Conservation (phyloP, 2,888 invertebrate species). For the Brachylomia viminalis region DNA sequence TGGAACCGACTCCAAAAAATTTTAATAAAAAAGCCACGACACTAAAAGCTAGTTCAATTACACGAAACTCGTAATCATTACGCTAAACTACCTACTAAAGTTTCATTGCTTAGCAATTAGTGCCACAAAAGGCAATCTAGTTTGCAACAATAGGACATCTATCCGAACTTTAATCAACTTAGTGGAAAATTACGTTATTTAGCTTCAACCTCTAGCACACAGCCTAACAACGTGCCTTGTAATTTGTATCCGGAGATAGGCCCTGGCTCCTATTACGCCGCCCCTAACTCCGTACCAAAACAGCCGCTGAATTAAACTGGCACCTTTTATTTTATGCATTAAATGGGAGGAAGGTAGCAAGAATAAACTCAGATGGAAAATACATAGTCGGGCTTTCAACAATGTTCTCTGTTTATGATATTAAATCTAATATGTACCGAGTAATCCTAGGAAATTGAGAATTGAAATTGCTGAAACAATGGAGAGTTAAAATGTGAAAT, state of each 20-base stretch:
- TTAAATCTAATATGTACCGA: constrained; percentile 48
- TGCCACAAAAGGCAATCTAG: constrained; percentile 58
- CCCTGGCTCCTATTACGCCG: constrained; percentile 58
- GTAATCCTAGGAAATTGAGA: constrained; percentile 36
- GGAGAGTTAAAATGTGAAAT: constrained; percentile 3
- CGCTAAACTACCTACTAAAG: constrained; percentile 51
- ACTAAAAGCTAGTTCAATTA: constrained; percentile 41
- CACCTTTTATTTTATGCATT: constrained; percentile 68
- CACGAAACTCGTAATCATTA: constrained; percentile 50
- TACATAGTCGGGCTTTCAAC: constrained; percentile 30
- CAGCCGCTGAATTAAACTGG: constrained; percentile 66
- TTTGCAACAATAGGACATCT: constrained; percentile 56
- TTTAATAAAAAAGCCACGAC: constrained; percentile 20
- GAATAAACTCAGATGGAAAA: constrained; percentile 27
- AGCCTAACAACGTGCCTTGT: constrained; percentile 51
- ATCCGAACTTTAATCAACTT: constrained; percentile 60
- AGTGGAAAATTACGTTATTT: constrained; percentile 56
- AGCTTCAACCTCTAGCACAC: constrained; percentile 36
- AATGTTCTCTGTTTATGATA: constrained; percentile 22
- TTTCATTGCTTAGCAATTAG: constrained; percentile 59
- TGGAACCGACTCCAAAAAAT: too few species aligned
- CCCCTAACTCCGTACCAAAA: constrained; percentile 55
- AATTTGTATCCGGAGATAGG: constrained; percentile 70
- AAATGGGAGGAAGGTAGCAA: constrained; percentile 42
- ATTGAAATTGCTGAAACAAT: constrained; percentile 29